Evolutionary conservation across 1,140 invertebrate species (phyloP), one percentile per base, ranked within the genome.

Genomic region (Thereuonema tuberculata): DNA sequence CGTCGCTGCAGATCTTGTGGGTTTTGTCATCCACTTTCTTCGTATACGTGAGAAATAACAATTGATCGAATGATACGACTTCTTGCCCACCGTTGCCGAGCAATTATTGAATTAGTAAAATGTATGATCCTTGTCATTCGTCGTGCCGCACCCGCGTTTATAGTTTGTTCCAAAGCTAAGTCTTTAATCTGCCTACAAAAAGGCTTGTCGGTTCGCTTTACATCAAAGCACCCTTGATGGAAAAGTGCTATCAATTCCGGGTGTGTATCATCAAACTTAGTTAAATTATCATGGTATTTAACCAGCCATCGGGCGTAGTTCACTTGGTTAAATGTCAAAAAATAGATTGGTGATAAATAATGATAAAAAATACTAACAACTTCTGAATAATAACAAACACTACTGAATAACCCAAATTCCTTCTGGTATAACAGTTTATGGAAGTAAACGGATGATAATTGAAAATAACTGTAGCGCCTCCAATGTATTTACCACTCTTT

Each of bases 231-330:
- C 5, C 48, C 48, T 14, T 9, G 9, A 14, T 50, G 17, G 21
- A 50, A 12, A 20, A 47, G n/a, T 47, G 37, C 54, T 15, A 21
- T n/a, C 14, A 61, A 25, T n/a, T 57, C 54, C 3, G 55, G 29
- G 26, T 61, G 56, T 23, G 31, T 50, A 2, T 61, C 54, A 2
- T 15, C 54, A 43, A 61, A 28, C 29, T 57, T 58, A 15, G 43
- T 15, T 28, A 61, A 57, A 57, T 61, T 43, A 27, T 61, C 60
- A 46, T 59, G 54, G 50, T 69, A 69, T 28, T 60, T 48, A 0
- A 66, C 54, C 0, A 64, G 46, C 68, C 67, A 72, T 55, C 64
- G 59, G 14, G 67, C 50, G 62, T 71, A 71, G 66, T 72, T 70
- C 1, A 60, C 66, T 47, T 68, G 68, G 60, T 71, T 72, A 20